Evolutionary conservation across 2,888 invertebrate genomes (phyloP), one percentile per base, ranked within the genome.

Genomic region (Syrphus vitripennis): DNA sequence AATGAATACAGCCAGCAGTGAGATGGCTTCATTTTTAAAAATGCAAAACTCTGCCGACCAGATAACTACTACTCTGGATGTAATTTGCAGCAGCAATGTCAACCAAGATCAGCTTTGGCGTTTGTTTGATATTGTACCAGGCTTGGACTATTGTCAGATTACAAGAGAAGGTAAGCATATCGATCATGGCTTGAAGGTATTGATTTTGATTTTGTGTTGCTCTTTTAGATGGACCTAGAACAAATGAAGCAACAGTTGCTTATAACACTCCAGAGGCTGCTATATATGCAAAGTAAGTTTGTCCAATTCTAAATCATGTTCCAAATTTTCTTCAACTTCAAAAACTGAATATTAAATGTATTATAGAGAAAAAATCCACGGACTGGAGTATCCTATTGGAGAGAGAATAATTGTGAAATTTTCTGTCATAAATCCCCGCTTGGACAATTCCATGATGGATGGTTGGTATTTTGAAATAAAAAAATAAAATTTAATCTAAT

Each of bases 301-400:
- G n/a, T n/a, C n/a, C n/a, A n/a, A 40, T 16, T n/a, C n/a, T n/a
- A n/a, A n/a, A n/a, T n/a, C n/a, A n/a, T n/a, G n/a, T n/a, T n/a
- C n/a, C n/a, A n/a, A n/a, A n/a, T n/a, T n/a, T n/a, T n/a, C n/a
- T n/a, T n/a, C 40, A 40, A 40, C 7, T 31, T 1, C 9, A 31
- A 31, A 10, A 31, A 4, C 0, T 4, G 9, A 34, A 7, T 19
- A 19, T 31, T 31, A 1, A 6, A 6, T 76, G 21, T 7, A 10
- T 70, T 97, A 96, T 59, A 95, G 95, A 88, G 96, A 97, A 88
- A 98, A 98, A 92, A 93, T 98, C 55, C 96, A 98, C 91, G 96
- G 97, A 4, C 96, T 98, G 92, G 98, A 98, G 92, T 98, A 98
- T 93, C 98, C 98, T 0, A 96, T 97, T 24, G 98, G 98, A 19